These are phyloP conservation scores for Colossoma macropomum DNA, from an alignment of 2,113 vertebrate species.

Conservation along the genomic window DNA sequence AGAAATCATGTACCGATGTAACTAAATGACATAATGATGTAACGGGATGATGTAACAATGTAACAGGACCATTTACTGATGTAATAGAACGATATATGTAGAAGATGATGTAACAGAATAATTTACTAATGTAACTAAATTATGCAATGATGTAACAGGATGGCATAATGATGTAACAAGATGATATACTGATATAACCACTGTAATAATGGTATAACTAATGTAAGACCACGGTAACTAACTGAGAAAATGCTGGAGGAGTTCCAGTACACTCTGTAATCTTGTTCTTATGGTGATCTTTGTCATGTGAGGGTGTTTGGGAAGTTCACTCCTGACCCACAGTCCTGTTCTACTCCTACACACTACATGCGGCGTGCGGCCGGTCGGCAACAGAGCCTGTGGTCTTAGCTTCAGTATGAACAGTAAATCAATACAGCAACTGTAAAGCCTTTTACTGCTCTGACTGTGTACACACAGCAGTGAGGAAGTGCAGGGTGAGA, in stretches of 20 bases:
- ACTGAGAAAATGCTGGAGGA: no score
- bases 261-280: no score
- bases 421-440: conserved; percentile 27
- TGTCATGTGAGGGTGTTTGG: background rate
- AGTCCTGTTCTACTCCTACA: background rate
- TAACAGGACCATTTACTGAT: no score
- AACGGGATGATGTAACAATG: no score
- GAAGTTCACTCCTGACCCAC: background rate
- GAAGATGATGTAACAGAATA: no score
- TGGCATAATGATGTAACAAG: background rate
- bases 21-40: background rate
- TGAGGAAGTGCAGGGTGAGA: background rate
- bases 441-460: background rate
- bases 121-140: no score
- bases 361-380: no score
- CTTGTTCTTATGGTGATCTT: background rate
- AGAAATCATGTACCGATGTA: no score
- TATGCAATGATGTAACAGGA: background rate
- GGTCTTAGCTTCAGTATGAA: background rate
- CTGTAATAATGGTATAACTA: no score
- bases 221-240: no score
- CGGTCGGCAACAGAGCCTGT: background rate
- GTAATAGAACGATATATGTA: no score
- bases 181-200: background rate
- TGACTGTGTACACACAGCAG: conserved; percentile 16